Conservation (phyloP, 2,797 vertebrate species). For the Mastacembelus armatus region DNA sequence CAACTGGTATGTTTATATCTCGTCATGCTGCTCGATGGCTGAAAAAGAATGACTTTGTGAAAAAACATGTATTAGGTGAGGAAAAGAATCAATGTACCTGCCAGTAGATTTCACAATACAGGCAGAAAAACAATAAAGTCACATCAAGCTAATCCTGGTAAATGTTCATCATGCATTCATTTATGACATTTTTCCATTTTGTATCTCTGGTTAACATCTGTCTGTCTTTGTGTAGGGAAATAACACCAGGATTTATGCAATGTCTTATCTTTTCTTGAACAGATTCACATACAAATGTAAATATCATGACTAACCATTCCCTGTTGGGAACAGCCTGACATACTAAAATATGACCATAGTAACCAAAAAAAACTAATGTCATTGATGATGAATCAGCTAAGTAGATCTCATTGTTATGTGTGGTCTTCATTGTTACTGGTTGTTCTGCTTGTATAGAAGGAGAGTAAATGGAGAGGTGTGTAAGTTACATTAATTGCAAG, state of each 20-base stretch:
- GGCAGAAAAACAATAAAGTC: slow-evolving; percentile 55
- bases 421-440: slow-evolving; percentile 24
- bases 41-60: slow-evolving; percentile 26
- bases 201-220: slow-evolving; percentile 32
- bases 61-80: slow-evolving; percentile 24
- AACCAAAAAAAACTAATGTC: neutral
- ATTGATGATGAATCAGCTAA: slow-evolving; percentile 15
- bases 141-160: slow-evolving; percentile 56
- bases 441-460: slow-evolving; percentile 2
- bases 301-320: slow-evolving; percentile 7
- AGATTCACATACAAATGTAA: slow-evolving; percentile 18
- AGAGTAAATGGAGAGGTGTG: slow-evolving; percentile 11
- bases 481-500: slow-evolving; percentile 37
- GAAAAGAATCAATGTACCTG: slow-evolving; percentile 32
- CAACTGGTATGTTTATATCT: slow-evolving; percentile 44
- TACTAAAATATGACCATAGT: slow-evolving; percentile 1
- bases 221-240: slow-evolving; percentile 26
- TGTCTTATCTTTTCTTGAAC: slow-evolving; percentile 37
- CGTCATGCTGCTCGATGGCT: slow-evolving; percentile 19
- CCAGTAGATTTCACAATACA: slow-evolving; percentile 44
- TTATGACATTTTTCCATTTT: slow-evolving; percentile 31
- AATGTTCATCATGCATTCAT: slow-evolving; percentile 39
- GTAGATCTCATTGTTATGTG: slow-evolving; percentile 2
- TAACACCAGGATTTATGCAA: slow-evolving; percentile 27
- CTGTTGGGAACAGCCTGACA: slow-evolving; percentile 10